These are phyloP conservation scores for Copsychus sechellarum DNA, from an alignment of 2,113 vertebrate genomes.

Conservation along the genomic window DNA sequence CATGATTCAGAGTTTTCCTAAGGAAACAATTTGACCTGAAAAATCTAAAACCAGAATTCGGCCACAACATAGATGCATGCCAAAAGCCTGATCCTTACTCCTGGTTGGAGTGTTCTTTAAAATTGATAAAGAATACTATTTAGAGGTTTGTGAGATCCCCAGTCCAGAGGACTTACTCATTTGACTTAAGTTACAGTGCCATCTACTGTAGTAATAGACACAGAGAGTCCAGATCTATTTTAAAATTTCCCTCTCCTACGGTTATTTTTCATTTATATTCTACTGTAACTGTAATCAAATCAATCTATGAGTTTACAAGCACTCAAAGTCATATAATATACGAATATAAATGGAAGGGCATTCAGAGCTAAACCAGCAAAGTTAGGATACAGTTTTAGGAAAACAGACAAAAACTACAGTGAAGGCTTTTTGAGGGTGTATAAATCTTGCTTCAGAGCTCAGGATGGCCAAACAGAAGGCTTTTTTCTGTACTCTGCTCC, in stretches of 20 bases:
- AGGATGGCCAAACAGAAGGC: neutral
- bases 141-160: neutral
- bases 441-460: neutral
- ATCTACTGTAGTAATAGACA: constrained; percentile 20
- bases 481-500: neutral
- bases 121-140: neutral
- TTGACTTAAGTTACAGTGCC: constrained; percentile 40
- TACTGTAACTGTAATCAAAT: neutral
- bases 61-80: neutral
- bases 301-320: neutral
- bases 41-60: neutral
- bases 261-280: neutral
- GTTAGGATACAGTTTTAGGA: neutral
- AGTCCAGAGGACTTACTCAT: neutral
- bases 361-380: neutral
- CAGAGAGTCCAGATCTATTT: neutral
- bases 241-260: neutral
- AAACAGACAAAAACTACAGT: neutral
- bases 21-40: constrained; percentile 29
- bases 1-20: constrained; percentile 33
- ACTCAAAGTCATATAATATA: neutral
- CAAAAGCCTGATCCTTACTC: neutral
- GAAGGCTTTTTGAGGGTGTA: neutral
- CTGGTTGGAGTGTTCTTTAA: neutral
- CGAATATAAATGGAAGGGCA: neutral